Percentiles rank a stretch among this genome's conserved stretches.
Evolutionary conservation across 1,140 invertebrate species (phyloP).

Genomic region (Neodiprion pinetum): DNA sequence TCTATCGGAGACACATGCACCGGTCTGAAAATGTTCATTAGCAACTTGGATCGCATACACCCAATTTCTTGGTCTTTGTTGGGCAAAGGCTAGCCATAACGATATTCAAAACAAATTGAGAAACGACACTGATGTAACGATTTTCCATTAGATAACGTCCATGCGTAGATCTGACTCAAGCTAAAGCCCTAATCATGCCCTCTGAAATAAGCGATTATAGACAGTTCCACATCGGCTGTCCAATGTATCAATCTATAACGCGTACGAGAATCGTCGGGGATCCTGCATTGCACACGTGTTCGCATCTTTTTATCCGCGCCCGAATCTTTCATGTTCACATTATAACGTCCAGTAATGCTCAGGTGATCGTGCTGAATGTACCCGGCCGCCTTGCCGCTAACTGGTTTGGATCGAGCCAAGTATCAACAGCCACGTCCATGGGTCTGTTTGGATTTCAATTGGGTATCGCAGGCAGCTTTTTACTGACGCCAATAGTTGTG

Average conservation of each 20-base stretch:
- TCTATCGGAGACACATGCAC: not conserved
- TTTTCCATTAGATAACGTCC: not conserved
- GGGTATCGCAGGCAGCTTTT: constrained; percentile 43
- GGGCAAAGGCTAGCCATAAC: not conserved
- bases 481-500: constrained; percentile 47
- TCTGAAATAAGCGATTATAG: not conserved
- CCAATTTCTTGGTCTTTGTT: not conserved
- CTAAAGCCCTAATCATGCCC: not conserved
- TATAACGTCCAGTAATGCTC: constrained; percentile 29
- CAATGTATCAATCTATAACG: too few relatives aligned
- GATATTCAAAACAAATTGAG: not conserved
- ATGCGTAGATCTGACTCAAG: not conserved
- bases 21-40: not conserved
- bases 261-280: too few relatives aligned
- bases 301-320: too few relatives aligned
- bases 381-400: constrained; percentile 73
- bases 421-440: constrained; percentile 76
- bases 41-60: not conserved
- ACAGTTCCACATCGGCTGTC: not conserved
- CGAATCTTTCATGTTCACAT: too few relatives aligned
- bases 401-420: constrained; percentile 64
- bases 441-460: constrained; percentile 82
- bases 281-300: too few relatives aligned
- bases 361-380: constrained; percentile 74
- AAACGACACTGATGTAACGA: not conserved